Conservation (phyloP, 2,888 invertebrate genomes). For the Drosophila anomelani region DNA sequence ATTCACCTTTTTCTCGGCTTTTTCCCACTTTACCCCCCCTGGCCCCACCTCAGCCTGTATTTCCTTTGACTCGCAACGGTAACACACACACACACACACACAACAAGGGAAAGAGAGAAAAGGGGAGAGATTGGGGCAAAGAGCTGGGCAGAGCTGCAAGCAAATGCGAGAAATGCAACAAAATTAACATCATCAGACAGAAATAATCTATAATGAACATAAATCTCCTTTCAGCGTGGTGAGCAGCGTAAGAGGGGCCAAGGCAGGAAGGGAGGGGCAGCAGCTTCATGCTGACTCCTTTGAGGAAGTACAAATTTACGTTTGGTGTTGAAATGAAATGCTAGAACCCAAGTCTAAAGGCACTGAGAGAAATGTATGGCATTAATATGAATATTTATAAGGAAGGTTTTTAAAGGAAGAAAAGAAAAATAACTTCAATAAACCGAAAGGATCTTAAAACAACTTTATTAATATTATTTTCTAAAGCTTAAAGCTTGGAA, state of each 20-base stretch:
- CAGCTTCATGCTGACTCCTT: constrained; percentile 50
- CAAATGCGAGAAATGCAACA: constrained; percentile 81
- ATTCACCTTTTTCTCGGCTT: constrained; percentile 19
- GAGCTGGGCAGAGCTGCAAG: constrained; percentile 45
- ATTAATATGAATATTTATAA: too few relatives aligned
- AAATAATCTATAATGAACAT: constrained; percentile 81
- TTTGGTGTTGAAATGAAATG: constrained; percentile 80
- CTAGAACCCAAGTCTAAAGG: constrained; percentile 50
- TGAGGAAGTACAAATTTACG: constrained; percentile 79
- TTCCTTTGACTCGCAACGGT: constrained; percentile 60
- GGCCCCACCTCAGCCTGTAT: constrained; percentile 63
- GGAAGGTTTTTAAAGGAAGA: background rate
- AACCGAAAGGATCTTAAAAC: background rate
- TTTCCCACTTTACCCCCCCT: background rate
- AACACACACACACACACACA: constrained; percentile 34
- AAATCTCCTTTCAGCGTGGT: constrained; percentile 68
- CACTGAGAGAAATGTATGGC: constrained; percentile 16
- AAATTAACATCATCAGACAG: constrained; percentile 81
- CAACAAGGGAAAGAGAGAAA: background rate
- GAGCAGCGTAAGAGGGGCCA: constrained; percentile 3
- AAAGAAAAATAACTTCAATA: too few relatives aligned
- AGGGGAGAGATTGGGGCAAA: background rate
- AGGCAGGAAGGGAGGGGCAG: background rate
- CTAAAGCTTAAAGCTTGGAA: background rate
- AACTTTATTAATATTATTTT: background rate